Evolutionary conservation across 2,797 vertebrate species (phyloP).

Genomic region (Strix occidentalis): DNA sequence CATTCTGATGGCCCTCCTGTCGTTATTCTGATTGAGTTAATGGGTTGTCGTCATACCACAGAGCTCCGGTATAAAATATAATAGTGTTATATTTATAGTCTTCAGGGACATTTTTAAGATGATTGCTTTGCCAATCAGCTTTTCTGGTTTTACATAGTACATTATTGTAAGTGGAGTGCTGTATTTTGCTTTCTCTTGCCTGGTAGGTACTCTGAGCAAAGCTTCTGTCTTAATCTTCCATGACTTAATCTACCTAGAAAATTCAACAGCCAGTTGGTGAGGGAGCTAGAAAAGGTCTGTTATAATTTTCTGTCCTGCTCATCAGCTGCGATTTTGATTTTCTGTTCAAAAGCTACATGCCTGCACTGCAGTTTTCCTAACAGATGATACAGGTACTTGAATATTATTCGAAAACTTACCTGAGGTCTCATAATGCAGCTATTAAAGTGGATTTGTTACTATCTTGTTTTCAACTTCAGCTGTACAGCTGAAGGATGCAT

Average conservation of each 20-base stretch:
- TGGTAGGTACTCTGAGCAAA: conserved; percentile 50
- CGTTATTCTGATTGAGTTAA: conserved; percentile 70
- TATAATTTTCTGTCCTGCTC: conserved; percentile 53
- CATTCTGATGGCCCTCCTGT: conserved; percentile 66
- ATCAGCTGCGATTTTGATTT: conserved; percentile 27
- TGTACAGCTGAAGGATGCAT: neutral
- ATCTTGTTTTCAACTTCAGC: neutral
- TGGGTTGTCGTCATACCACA: conserved; percentile 45
- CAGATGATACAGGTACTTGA: conserved; percentile 70
- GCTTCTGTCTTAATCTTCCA: conserved; percentile 71
- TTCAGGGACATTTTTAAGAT: conserved; percentile 56
- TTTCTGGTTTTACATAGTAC: conserved; percentile 61
- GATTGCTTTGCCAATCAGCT: conserved; percentile 70
- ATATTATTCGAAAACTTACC: conserved; percentile 25
- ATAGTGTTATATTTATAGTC: conserved; percentile 58
- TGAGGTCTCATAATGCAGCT: neutral
- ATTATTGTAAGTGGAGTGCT: conserved; percentile 44
- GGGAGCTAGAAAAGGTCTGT: conserved; percentile 23
- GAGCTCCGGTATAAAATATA: conserved; percentile 62
- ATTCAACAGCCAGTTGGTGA: conserved; percentile 54
- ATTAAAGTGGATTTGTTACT: neutral
- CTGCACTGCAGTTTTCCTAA: conserved; percentile 42
- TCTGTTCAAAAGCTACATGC: conserved; percentile 24
- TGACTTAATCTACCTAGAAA: conserved; percentile 73
- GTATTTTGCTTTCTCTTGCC: conserved; percentile 56